phyloP scores from a whole-genome alignment of 1,140 invertebrate genomes.

The Homalodisca vitripennis region DNA sequence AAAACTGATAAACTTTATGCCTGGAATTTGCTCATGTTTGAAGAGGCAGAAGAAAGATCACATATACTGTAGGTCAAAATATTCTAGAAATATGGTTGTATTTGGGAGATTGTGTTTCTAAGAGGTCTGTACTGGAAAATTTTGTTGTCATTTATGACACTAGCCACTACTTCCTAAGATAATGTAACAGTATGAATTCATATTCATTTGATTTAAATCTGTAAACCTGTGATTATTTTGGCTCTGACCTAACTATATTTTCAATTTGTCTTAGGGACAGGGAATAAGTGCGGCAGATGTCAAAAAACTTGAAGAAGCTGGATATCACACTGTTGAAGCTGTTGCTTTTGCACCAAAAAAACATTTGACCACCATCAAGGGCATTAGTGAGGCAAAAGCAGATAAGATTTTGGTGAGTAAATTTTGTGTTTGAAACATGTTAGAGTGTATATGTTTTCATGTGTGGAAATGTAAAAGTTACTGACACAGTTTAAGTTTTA shows the following conservation, averaged over 20 bases:
- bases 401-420: constrained; percentile 82
- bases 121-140: neutral
- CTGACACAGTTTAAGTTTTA: no score
- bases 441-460: no score
- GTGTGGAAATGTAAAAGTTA: no score
- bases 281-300: constrained; percentile 89
- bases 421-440: neutral
- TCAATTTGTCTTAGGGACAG: constrained; percentile 63
- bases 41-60: no score
- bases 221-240: neutral
- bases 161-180: neutral
- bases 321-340: constrained; percentile 93
- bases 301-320: constrained; percentile 91
- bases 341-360: constrained; percentile 95
- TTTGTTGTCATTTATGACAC: constrained; percentile 15
- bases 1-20: no score
- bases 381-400: constrained; percentile 96
- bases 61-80: no score
- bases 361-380: constrained; percentile 85
- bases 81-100: no score
- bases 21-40: no score
- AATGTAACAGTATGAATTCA: constrained; percentile 14
- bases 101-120: no score
- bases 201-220: constrained; percentile 27
- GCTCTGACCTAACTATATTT: constrained; percentile 15